Percentiles rank a stretch among this genome's conserved stretches.
Evolutionary conservation across 2,113 vertebrate species (phyloP).

Genomic region (Recurvirostra avosetta): DNA sequence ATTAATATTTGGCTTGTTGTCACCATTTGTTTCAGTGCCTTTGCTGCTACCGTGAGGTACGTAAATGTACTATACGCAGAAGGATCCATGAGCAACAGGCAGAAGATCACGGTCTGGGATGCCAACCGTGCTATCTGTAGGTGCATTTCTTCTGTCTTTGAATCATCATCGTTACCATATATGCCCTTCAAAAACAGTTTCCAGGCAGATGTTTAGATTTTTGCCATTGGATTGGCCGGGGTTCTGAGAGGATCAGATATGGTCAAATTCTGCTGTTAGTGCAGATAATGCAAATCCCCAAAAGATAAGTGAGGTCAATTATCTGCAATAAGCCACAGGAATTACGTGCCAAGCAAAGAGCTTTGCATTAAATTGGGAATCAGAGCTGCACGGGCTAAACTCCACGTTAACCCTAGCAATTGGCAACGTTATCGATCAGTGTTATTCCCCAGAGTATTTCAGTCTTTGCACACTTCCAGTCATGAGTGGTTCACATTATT

Average conservation of each 20-base stretch:
- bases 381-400: neutral
- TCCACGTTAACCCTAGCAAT: neutral
- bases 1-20: neutral
- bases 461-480: neutral
- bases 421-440: neutral
- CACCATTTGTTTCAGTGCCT: neutral
- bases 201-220: slow-evolving; percentile 36
- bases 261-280: slow-evolving; percentile 5
- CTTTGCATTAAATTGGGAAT: neutral
- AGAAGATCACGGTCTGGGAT: neutral
- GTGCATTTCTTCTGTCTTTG: neutral
- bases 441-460: neutral
- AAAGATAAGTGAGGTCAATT: neutral
- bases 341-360: neutral
- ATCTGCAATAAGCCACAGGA: neutral
- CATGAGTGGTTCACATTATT: accelerated
- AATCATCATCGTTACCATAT: slow-evolving; percentile 5
- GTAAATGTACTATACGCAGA: neutral
- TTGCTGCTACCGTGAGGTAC: neutral
- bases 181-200: slow-evolving; percentile 17
- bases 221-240: neutral
- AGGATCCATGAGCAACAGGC: neutral
- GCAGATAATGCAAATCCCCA: slow-evolving; percentile 52
- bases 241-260: slow-evolving; percentile 14
- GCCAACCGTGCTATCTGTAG: neutral